Percentiles rank a stretch among this genome's conserved stretches.
phyloP scores from a whole-genome alignment of 2,888 invertebrate species.

The Silvanus unidentatus region DNA sequence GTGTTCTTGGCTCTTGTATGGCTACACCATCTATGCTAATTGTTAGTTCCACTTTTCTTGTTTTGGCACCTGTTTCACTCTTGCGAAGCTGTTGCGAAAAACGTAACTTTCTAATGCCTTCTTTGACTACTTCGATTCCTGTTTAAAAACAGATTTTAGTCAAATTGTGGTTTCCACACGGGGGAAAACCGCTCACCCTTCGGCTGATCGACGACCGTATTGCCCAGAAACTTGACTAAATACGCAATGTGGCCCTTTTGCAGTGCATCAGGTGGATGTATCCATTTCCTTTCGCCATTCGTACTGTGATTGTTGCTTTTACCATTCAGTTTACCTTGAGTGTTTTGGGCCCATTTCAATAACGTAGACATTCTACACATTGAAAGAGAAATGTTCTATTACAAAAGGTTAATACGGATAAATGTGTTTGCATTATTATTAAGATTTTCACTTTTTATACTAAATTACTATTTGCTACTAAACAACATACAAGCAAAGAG shows the following conservation, averaged over 20 bases:
- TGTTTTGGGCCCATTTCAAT: conserved; percentile 47
- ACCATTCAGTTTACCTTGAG: conserved; percentile 42
- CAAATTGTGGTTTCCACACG: too few species aligned
- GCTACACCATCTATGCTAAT: conserved; percentile 96
- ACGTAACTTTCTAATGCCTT: conserved; percentile 92
- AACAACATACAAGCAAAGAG: too few species aligned
- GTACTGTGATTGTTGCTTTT: conserved; percentile 36
- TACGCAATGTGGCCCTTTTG: conserved; percentile 95
- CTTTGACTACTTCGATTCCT: conserved; percentile 93
- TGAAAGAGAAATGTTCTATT: too few species aligned
- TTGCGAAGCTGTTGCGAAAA: conserved; percentile 90
- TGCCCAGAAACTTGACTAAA: conserved; percentile 96
- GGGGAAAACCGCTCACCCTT: conserved; percentile 58
- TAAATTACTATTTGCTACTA: too few species aligned
- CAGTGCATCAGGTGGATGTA: conserved; percentile 89
- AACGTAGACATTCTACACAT: conserved; percentile 43
- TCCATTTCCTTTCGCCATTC: conserved; percentile 65
- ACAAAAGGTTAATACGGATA: too few species aligned
- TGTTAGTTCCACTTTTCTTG: conserved; percentile 89
- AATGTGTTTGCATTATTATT: too few species aligned
- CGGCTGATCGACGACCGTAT: conserved; percentile 89
- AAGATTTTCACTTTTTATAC: too few species aligned
- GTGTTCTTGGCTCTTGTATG: conserved; percentile 70
- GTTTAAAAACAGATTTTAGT: conserved; percentile 12
- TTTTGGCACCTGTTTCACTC: conserved; percentile 84